Evolutionary conservation across 2,113 vertebrate genomes (phyloP), one percentile per base, ranked within the genome.

Genomic region (Pipra filicauda): DNA sequence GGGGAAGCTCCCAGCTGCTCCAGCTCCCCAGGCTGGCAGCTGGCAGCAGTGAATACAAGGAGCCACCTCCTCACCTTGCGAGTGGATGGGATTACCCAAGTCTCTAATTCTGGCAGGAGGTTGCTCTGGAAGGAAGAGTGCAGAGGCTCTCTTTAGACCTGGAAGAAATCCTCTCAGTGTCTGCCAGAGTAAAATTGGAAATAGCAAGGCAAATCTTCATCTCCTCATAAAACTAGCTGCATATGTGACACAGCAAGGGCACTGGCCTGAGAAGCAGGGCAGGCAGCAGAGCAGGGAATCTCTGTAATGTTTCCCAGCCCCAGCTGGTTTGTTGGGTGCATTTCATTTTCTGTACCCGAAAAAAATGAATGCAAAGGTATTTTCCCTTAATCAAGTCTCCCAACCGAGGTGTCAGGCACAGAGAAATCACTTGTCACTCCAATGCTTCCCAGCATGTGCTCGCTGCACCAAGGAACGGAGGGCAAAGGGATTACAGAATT

Each of bases 401-500:
- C 48, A 31, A 67, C 91, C 20, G 2, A 96, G 82, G 96, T 97
- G 96, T 98, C 98, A 98, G 96, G 96, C 94, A 77, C 41, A 93
- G 93, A 98, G 95, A 98, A 97, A 97, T 97, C 88, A 1, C 97
- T 96, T 98, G 98, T 98, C 97, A 98, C 93, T 97, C 97, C 93
- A 95, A 31, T 91, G 75, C 96, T 97, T 95, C 88, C 88, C 96
- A 97, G 97, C 91, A 81, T 81, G 96, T 2, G 33, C 96, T 98
- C 51, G 48, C 97, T 86, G 93, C 96, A 74, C 88, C 64, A 81
- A 97, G 96, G 96, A 97, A 97, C 16, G 48, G 96, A 97, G 97
- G 96, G 97, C 96, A 97, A 97, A 97, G 77, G 96, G 98, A 97
- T 98, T 98, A 98, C 93, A 96, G 98, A 98, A 98, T 98, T 96